phyloP scores from a whole-genome alignment of 2,113 vertebrate genomes.

The Corvus hawaiiensis region DNA sequence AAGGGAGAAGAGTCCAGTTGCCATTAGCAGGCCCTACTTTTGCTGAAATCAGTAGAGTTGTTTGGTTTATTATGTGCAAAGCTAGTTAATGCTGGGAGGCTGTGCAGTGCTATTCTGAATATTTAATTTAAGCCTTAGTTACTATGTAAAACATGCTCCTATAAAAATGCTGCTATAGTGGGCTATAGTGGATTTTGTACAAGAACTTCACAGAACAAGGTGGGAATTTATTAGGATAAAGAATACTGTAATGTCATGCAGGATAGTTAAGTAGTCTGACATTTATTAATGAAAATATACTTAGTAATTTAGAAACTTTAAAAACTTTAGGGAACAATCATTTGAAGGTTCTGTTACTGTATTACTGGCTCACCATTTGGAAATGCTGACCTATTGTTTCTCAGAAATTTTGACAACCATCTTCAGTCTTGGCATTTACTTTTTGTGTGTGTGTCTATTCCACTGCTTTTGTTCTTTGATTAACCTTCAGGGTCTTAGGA shows the following conservation, averaged over 20 bases:
- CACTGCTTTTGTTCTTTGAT: not conserved
- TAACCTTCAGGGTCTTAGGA: not conserved
- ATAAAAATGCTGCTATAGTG: not conserved
- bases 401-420: not conserved
- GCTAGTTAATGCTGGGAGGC: not conserved
- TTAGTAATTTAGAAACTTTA: not conserved
- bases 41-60: not conserved
- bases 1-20: not conserved
- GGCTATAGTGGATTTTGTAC: not conserved
- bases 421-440: not conserved
- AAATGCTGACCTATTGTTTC: slow-evolving; percentile 27
- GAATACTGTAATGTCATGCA: not conserved
- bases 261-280: not conserved
- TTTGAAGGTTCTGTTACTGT: not conserved
- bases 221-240: not conserved
- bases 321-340: not conserved
- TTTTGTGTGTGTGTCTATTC: not conserved
- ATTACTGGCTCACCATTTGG: not conserved
- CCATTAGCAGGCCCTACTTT: not conserved
- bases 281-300: not conserved
- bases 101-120: not conserved
- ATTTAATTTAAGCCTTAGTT: not conserved
- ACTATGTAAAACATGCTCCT: not conserved
- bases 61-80: not conserved
- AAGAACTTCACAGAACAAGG: not conserved